A percentile compares a stretch with the other conserved stretches of the same genome.
phyloP scores from a whole-genome alignment of 2,797 vertebrate genomes.

The Pteronotus mesoamericanus region DNA sequence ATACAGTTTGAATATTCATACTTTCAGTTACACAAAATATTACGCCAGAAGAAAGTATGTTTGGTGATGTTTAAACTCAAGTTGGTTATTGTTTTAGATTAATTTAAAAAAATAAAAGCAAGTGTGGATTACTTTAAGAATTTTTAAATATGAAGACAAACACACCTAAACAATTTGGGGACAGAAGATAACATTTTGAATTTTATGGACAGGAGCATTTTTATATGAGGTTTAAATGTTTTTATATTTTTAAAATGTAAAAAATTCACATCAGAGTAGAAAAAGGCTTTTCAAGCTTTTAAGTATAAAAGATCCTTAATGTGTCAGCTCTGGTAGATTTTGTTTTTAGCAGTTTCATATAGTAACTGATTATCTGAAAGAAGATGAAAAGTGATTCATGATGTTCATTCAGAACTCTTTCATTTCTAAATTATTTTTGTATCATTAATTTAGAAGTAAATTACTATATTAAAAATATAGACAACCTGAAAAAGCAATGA shows the following conservation, averaged over 20 bases:
- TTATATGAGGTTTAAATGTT: slow-evolving; percentile 14
- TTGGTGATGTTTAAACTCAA: background rate
- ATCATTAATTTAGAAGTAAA: slow-evolving; percentile 69
- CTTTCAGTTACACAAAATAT: background rate
- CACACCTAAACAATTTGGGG: background rate
- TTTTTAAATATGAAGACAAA: background rate
- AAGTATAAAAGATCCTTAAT: slow-evolving; percentile 26
- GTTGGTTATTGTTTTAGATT: background rate
- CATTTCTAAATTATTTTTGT: slow-evolving; percentile 55
- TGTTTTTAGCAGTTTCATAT: background rate
- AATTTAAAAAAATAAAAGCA: background rate
- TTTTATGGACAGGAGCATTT: background rate
- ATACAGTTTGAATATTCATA: background rate
- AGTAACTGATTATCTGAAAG: slow-evolving; percentile 44
- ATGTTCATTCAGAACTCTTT: slow-evolving; percentile 49
- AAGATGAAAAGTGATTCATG: background rate
- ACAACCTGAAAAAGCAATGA: background rate
- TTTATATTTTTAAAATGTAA: slow-evolving; percentile 14
- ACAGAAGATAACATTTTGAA: background rate
- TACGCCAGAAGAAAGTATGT: background rate
- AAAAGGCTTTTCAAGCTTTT: background rate
- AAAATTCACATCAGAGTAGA: background rate
- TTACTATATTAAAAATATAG: slow-evolving; percentile 53
- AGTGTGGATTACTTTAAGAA: background rate
- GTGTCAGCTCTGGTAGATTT: background rate